A percentile compares a stretch with the other conserved stretches of the same genome.
These are phyloP conservation scores for Eucriotettix oculatus DNA, from an alignment of 2,888 invertebrate genomes.

Conservation along the genomic window DNA sequence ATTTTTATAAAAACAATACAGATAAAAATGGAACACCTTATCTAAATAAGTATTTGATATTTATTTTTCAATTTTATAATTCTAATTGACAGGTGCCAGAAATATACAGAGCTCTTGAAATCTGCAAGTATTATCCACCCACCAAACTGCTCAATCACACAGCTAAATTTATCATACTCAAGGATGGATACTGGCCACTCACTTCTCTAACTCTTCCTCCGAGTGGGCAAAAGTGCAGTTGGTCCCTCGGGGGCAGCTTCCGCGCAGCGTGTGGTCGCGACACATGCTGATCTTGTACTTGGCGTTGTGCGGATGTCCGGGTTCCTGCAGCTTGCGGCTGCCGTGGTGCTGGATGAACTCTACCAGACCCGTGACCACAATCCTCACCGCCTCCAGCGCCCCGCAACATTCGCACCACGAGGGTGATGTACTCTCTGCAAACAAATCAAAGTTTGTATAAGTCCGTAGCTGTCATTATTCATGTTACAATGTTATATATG, in stretches of 20 bases:
- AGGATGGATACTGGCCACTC: not conserved
- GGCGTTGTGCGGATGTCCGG: slow-evolving; percentile 28
- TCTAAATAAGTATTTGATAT: too few species aligned
- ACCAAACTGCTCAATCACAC: too few species aligned
- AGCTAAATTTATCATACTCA: too few species aligned
- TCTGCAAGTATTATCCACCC: too few species aligned
- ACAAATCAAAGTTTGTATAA: slow-evolving; percentile 1
- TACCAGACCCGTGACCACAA: slow-evolving; percentile 59
- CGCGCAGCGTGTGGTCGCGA: slow-evolving; percentile 60
- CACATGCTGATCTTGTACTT: slow-evolving; percentile 87
- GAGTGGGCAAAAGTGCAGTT: slow-evolving; percentile 88
- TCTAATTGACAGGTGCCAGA: too few species aligned
- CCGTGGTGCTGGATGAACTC: slow-evolving; percentile 63
- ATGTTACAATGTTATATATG: too few species aligned
- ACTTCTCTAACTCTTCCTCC: slow-evolving; percentile 78
- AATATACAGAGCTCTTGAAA: too few species aligned
- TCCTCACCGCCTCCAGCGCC: slow-evolving; percentile 48
- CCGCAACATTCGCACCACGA: slow-evolving; percentile 46
- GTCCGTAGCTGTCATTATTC: too few species aligned
- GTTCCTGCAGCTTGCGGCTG: slow-evolving; percentile 40
- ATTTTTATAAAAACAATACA: too few species aligned
- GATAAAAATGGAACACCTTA: too few species aligned
- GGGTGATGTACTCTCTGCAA: slow-evolving; percentile 39
- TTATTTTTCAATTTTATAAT: too few species aligned
- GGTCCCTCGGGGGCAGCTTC: slow-evolving; percentile 70